Conservation (phyloP, 2,113 vertebrate species). For the Heteronetta atricapilla region DNA sequence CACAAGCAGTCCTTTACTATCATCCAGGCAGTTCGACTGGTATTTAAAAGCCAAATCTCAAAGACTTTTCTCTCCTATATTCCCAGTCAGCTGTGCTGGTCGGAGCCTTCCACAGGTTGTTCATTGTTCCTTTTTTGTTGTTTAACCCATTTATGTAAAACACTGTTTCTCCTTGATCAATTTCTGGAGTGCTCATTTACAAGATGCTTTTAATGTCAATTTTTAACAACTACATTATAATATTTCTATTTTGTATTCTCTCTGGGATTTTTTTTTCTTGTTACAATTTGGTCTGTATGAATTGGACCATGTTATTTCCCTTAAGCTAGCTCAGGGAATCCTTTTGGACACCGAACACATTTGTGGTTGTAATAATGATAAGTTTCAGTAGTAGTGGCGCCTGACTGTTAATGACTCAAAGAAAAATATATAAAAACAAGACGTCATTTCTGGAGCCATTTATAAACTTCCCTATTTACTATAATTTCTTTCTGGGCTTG, state of each 20-base stretch:
- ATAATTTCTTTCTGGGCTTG: slow-evolving; percentile 36
- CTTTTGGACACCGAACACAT: slow-evolving; percentile 70
- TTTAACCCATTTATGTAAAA: neutral
- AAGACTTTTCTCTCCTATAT: neutral
- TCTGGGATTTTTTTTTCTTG: neutral
- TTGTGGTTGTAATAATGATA: slow-evolving; percentile 78
- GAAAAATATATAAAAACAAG: slow-evolving; percentile 74
- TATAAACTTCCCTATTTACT: slow-evolving; percentile 60
- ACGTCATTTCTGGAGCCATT: slow-evolving; percentile 73
- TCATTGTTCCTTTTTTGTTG: neutral
- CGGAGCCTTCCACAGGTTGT: neutral
- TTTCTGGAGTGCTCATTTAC: slow-evolving; percentile 7
- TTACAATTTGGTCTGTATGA: slow-evolving; percentile 26
- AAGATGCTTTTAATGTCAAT: slow-evolving; percentile 15
- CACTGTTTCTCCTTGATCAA: neutral
- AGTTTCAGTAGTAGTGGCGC: slow-evolving; percentile 76
- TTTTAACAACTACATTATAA: slow-evolving; percentile 25
- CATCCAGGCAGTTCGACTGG: neutral
- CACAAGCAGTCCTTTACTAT: neutral
- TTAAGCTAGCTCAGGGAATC: slow-evolving; percentile 58
- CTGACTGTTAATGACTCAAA: slow-evolving; percentile 74
- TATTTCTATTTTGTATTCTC: slow-evolving; percentile 22
- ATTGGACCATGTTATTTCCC: slow-evolving; percentile 8
- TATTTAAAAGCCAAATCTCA: neutral
- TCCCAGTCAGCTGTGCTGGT: neutral